Evolutionary conservation across 2,888 invertebrate genomes (phyloP), one percentile per base, ranked within the genome.

Genomic region (Noctua pronuba): DNA sequence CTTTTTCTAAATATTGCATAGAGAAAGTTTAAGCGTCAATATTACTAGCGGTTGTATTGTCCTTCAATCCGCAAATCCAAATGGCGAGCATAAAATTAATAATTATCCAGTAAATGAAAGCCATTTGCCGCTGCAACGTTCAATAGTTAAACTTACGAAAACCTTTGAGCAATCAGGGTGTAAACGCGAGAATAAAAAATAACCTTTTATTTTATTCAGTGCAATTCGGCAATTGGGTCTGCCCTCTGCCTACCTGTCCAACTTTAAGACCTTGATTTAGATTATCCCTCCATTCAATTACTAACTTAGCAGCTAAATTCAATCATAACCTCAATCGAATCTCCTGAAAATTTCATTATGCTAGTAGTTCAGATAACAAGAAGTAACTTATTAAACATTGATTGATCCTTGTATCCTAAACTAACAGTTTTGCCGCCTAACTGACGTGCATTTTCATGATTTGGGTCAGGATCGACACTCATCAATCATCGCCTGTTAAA

Each of bases 361-460:
- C 52, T 84, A 82, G 82, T 79, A 58, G 62, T 73, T 75, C n/a
- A 60, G 35, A 41, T 64, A 85, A 67, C 77, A 73, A 80, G 73
- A 67, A 83, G 52, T 62, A 77, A 84, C 75, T 84, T 84, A 13
- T 41, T 69, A 46, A 78, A 85, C 77, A 77, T 80, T 85, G 83
- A 86, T 86, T 83, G 79, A 79, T 64, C 75, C 75, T 64, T 78
- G 76, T 83, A 70, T 81, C 86, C 86, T 86, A 86, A 86, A 80
- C 85, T 73, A 86, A 86, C 85, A 86, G 38, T 68, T 75, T 84
- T 46, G 31, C 38, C 74, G 24, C 66, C 65, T 18, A 74, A 73
- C 75, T 68, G 74, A 60, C 73, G 52, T 75, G 74, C 76, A 77
- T 76, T 85, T 73, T 80, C 75, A 75, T 86, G 78, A 86, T 83